Conservation (phyloP, 1,140 invertebrate genomes). For the Psilanteris sp. region DNA sequence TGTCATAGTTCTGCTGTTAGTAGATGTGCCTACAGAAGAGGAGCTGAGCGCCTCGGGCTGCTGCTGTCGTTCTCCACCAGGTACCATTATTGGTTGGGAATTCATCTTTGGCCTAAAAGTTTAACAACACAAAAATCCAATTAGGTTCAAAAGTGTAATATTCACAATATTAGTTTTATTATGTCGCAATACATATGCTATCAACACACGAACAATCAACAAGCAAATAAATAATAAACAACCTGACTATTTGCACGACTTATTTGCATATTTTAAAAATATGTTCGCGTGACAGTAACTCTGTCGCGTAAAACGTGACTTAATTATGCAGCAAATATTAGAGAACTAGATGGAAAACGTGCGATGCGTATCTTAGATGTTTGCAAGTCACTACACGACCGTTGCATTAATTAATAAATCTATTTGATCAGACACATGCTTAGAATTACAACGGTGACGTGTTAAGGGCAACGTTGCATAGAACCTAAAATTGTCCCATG, state of each 20-base stretch:
- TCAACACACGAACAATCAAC: too few species aligned
- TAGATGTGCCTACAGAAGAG: constrained; percentile 66
- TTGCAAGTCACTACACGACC: not conserved
- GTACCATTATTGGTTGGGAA: constrained; percentile 76
- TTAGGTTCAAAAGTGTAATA: not conserved
- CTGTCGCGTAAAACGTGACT: not conserved
- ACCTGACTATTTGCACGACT: too few species aligned
- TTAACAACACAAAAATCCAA: not conserved
- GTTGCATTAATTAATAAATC: too few species aligned
- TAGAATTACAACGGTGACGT: too few species aligned
- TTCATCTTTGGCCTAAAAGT: constrained; percentile 66
- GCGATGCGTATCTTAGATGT: not conserved
- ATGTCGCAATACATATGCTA: too few species aligned
- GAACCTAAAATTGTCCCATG: too few species aligned
- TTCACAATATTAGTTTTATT: too few species aligned
- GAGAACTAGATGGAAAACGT: not conserved
- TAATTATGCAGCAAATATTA: not conserved
- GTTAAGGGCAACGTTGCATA: too few species aligned
- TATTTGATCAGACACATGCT: too few species aligned
- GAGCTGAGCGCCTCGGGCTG: constrained; percentile 71
- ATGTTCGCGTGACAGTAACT: not conserved
- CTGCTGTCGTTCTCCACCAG: constrained; percentile 72
- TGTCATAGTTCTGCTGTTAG: constrained; percentile 74
- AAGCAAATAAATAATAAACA: too few species aligned
- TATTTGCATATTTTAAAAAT: too few species aligned